Base-by-base conservation (phyloP, 2,888 invertebrate species). In the Odontothrips loti region DNA sequence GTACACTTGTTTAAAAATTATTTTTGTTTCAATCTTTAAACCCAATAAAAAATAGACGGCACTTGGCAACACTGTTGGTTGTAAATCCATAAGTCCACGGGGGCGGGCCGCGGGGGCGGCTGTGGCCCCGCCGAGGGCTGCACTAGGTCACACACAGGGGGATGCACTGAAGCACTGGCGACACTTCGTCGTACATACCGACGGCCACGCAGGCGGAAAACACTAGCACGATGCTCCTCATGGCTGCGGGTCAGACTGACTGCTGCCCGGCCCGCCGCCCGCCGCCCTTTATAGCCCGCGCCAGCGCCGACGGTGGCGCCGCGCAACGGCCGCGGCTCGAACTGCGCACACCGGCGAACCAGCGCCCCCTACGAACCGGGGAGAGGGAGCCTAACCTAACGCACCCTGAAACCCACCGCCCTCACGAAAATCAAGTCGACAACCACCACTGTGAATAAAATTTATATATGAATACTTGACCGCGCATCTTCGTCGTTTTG, bases 161-260 rank as follows among this genome's bases (percentile, higher is more conserved):
- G 58, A 2, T 43, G 34, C 34, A 43, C 34, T 15, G 58, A 11
- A 15, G 68, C 68, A 75, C 68, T 27, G 68, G 15, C 10, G 68
- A 27, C 68, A 75, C 68, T 75, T 27, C 23, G 68, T 75, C n/a
- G 68, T 75, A 75, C 68, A 27, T 75, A 75, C 68, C 68, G 68
- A 75, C 68, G 68, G 68, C 68, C 68, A 75, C 68, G 68, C 23
- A 27, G 68, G 68, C 68, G 68, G 27, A 27, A 75, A 23, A 75
- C 68, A 75, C 68, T 12, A 75, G 27, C 68, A 75, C 68, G 68
- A 75, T 75, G 68, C 68, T 75, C 68, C 23, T 75, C 68, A 75
- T 75, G 68, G 68, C 68, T 9, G 12, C 27, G 68, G 68, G 12
- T 75, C 68, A 27, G 68, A 27, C 68, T 75, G 68, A 27, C 68